Conservation (phyloP, 2,888 invertebrate species). For the Ormyrus nitidulus region DNA sequence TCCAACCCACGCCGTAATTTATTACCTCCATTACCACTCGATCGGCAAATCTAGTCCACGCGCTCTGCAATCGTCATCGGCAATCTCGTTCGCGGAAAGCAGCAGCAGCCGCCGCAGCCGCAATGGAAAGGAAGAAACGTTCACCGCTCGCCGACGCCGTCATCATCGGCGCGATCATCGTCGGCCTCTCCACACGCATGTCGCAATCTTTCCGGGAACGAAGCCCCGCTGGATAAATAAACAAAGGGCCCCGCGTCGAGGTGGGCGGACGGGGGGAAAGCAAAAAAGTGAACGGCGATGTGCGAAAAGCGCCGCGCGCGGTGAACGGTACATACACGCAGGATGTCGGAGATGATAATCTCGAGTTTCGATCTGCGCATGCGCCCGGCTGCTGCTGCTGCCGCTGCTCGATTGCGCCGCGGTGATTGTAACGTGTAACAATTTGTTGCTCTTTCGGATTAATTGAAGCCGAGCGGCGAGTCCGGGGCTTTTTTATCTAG, state of each 20-base stretch:
- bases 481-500: too few species aligned
- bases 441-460: conserved; percentile 36
- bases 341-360: conserved; percentile 51
- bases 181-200: neutral
- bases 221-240: conserved; percentile 29
- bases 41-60: conserved; percentile 10
- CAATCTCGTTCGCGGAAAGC: conserved; percentile 14
- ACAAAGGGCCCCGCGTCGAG: conserved; percentile 18
- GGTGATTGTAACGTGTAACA: conserved; percentile 33
- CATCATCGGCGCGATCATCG: conserved; percentile 48
- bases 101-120: neutral
- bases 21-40: neutral
- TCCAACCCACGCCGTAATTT: neutral
- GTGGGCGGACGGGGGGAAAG: neutral
- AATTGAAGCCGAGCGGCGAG: conserved; percentile 1
- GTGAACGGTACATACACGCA: neutral
- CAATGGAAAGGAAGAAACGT: conserved; percentile 13
- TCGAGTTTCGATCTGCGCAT: neutral
- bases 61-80: conserved; percentile 48
- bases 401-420: conserved; percentile 4
- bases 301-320: conserved; percentile 32
- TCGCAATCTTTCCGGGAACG: conserved; percentile 30
- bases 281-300: conserved; percentile 33
- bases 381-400: neutral
- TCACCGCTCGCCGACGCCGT: conserved; percentile 38